phyloP scores from a whole-genome alignment of 2,888 invertebrate species.

The Agrotis ipsilon region DNA sequence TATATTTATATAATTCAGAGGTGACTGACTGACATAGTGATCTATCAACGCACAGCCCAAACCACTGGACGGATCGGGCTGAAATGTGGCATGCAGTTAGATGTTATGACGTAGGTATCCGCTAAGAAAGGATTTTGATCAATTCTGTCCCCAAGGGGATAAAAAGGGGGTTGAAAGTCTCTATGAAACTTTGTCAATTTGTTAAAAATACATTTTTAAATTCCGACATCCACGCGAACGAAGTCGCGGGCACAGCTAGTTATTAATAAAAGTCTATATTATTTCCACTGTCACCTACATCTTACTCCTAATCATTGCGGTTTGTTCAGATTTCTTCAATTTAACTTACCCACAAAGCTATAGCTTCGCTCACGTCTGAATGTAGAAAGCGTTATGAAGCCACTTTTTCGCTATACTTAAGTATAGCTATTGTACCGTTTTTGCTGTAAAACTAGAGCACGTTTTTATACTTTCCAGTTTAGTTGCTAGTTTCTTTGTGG shows the following conservation, averaged over 20 bases:
- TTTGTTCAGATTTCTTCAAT: conserved; percentile 83
- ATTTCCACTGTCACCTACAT: not conserved
- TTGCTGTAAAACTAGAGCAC: conserved; percentile 51
- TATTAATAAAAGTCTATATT: not conserved
- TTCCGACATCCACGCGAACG: too few relatives aligned
- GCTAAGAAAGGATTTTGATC: too few relatives aligned
- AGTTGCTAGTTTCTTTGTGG: conserved; percentile 42
- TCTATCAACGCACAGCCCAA: too few relatives aligned
- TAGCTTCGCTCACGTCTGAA: conserved; percentile 67
- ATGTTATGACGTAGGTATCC: too few relatives aligned
- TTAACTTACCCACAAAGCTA: conserved; percentile 65
- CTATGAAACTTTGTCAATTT: too few relatives aligned
- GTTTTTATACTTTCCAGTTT: conserved; percentile 57
- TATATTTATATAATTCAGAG: too few relatives aligned
- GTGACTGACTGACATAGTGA: too few relatives aligned
- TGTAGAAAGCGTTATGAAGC: conserved; percentile 76
- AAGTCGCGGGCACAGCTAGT: not conserved
- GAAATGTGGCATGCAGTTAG: too few relatives aligned
- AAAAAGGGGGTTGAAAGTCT: too few relatives aligned
- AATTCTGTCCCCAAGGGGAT: too few relatives aligned
- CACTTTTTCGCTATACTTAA: conserved; percentile 68
- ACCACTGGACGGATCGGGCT: too few relatives aligned
- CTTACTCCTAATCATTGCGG: conserved; percentile 69
- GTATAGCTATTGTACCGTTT: conserved; percentile 51
- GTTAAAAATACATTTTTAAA: too few relatives aligned